These are phyloP conservation scores for Nomada fucata DNA, from an alignment of 2,888 invertebrate species.

Conservation along the genomic window DNA sequence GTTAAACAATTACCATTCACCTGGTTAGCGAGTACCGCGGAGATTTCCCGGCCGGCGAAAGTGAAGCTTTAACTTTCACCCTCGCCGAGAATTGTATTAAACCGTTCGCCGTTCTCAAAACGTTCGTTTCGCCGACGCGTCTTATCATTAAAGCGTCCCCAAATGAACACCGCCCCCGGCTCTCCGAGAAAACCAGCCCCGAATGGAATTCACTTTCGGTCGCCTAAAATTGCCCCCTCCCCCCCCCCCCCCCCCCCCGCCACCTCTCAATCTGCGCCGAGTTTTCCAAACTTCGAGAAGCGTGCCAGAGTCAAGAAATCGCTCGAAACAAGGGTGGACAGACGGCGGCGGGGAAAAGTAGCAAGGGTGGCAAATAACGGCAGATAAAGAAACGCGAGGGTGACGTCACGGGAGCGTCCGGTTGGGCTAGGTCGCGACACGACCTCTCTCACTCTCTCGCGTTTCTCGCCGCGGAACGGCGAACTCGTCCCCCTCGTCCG, in stretches of 20 bases:
- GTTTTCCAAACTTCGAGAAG: too few species aligned
- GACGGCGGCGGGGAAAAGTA: neutral
- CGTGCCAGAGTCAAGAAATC: neutral
- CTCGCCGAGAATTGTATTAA: neutral
- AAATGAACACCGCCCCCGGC: too few species aligned
- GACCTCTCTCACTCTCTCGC: constrained; percentile 39
- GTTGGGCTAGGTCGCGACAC: constrained; percentile 82
- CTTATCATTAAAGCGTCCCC: neutral
- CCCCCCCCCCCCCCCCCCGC: too few species aligned
- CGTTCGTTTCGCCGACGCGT: neutral
- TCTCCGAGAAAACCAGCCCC: too few species aligned
- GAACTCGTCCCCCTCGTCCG: constrained; percentile 50
- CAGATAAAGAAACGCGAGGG: constrained; percentile 66
- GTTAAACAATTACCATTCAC: constrained; percentile 37
- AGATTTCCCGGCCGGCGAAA: constrained; percentile 21
- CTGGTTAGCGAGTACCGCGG: constrained; percentile 24
- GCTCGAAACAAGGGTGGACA: neutral
- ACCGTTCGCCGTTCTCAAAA: neutral
- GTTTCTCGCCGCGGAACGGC: constrained; percentile 52
- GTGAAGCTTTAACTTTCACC: constrained; percentile 34
- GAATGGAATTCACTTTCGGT: too few species aligned
- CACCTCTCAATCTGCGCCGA: too few species aligned
- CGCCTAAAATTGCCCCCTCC: too few species aligned
- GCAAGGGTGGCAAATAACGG: constrained; percentile 45
- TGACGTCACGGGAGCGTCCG: constrained; percentile 79